Conservation (phyloP, 2,888 invertebrate genomes). For the Nebria salina region DNA sequence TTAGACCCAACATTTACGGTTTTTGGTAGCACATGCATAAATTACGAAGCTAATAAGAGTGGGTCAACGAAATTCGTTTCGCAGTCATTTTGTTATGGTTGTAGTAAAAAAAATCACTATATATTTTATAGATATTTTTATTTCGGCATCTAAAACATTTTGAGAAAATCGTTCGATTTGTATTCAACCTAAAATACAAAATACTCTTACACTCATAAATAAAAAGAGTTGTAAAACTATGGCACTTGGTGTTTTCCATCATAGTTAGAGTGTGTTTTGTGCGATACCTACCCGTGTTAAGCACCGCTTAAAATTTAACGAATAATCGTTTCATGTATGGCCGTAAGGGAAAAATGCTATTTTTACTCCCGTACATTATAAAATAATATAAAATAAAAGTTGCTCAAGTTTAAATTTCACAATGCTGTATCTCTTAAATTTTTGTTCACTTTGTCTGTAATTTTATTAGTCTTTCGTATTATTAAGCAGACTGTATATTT, state of each 20-base stretch:
- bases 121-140: no score
- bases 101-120: no score
- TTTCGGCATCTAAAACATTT: background rate
- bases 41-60: background rate
- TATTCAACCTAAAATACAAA: background rate
- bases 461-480: background rate
- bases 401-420: background rate
- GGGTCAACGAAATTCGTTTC: background rate
- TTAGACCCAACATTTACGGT: background rate
- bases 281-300: constrained; percentile 35
- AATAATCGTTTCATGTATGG: constrained; percentile 30
- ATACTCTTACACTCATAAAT: background rate
- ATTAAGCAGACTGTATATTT: background rate
- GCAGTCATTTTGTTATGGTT: no score
- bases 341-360: background rate
- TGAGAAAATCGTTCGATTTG: background rate
- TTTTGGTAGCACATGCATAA: background rate
- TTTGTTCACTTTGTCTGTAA: background rate
- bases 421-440: background rate
- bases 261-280: background rate
- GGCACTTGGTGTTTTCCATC: background rate
- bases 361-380: background rate
- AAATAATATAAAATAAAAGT: background rate
- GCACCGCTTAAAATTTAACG: constrained; percentile 42
- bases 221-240: background rate